Evolutionary conservation across 2,113 vertebrate species (phyloP), one percentile per base, ranked within the genome.

Genomic region (Cyanoliseus patagonus): DNA sequence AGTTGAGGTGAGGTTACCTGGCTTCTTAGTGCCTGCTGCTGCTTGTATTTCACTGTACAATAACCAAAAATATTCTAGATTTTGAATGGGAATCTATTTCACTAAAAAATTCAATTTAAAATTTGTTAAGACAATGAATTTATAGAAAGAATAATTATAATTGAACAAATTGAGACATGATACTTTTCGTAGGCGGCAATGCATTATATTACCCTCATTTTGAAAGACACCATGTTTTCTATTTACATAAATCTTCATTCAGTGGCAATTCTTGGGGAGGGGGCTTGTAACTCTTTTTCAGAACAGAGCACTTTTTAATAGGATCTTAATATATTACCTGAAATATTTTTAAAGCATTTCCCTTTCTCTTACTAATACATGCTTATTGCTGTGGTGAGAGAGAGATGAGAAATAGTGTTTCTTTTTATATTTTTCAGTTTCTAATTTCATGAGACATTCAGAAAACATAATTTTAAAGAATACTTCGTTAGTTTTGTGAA

Each of bases 1-100:
- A 98, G 99, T 99, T 63, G 98, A 99, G 99, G 99, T 99, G 98
- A 97, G 97, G 92, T 37, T 86, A 6, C 28, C 9, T 64, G 15
- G 7, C 37, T 64, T 86, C 46, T 82, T 61, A 53, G 11, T 41
- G 20, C 22, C 1, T 62, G 6, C 76, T 91, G 10, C 39, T 83
- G 13, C 13, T 67, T 62, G 0, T 51, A 35, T 53, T 72, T 94
- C 44, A 68, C 10, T 39, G 6, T 41, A 11, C 31, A 70, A 55
- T 28, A 46, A 46, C 5, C 66, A 37, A 37, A n/a, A n/a, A n/a
- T 31, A 9, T 73, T 87, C 37, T 35, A 23, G 20, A 76, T 91
- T 78, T 89, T 62, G 8, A 66, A 63, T 13, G 2, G 13, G 3
- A 76, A 61, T 41, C 1, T 76, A 24, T 78, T 92, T 89, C 11